Percentiles rank a stretch among this genome's conserved stretches.
phyloP scores from a whole-genome alignment of 2,888 invertebrate species.

The Pristionchus japonicus region DNA sequence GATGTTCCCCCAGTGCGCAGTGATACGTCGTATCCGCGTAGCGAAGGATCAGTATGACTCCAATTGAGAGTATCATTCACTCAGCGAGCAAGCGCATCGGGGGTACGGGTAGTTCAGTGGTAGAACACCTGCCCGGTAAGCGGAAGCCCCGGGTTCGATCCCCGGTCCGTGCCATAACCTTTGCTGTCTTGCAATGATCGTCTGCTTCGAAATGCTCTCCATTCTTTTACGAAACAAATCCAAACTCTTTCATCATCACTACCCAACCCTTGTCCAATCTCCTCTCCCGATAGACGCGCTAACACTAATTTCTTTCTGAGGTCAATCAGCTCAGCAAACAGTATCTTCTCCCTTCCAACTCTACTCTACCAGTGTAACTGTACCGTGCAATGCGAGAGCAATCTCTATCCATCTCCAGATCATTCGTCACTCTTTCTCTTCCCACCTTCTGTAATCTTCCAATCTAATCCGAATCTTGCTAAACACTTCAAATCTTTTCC shows the following conservation, averaged over 20 bases:
- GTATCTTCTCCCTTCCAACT: neutral
- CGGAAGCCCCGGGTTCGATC: no score
- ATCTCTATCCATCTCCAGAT: neutral
- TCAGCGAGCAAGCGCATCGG: no score
- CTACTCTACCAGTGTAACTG: neutral
- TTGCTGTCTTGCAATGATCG: no score
- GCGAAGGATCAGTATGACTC: no score
- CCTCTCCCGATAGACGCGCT: neutral
- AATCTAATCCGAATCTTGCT: neutral
- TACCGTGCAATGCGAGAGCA: neutral
- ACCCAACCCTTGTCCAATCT: neutral
- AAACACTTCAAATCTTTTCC: conserved; percentile 4
- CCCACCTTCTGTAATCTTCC: neutral
- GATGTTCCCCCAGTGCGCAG: no score
- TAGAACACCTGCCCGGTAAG: no score
- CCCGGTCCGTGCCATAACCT: no score
- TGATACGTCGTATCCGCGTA: no score
- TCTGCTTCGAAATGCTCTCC: neutral
- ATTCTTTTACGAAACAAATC: neutral
- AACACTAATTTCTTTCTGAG: neutral
- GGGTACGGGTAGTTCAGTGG: no score
- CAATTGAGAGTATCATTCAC: no score
- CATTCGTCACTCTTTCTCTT: neutral
- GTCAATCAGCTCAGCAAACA: neutral
- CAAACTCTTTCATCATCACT: neutral